phyloP scores from a whole-genome alignment of 2,113 vertebrate species.

The Prionailurus viverrinus region DNA sequence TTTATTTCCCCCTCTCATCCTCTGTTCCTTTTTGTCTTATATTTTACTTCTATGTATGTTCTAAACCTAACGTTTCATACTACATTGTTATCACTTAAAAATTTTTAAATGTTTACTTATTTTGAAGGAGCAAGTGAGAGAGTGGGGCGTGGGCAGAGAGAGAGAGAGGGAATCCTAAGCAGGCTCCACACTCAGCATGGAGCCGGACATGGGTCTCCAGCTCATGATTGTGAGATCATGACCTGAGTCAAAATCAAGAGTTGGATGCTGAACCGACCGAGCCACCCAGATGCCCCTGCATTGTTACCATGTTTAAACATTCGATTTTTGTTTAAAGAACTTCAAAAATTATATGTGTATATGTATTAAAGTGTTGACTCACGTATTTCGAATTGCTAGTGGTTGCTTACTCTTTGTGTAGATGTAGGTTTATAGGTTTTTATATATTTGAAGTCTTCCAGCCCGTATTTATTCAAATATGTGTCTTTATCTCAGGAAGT shows the following conservation, averaged over 20 bases:
- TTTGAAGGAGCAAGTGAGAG: too few relatives aligned
- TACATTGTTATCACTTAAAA: too few relatives aligned
- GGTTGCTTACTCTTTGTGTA: background rate
- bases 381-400: background rate
- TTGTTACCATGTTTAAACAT: background rate
- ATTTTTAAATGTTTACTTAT: too few relatives aligned
- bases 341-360: background rate
- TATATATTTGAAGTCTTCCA: background rate
- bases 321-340: background rate
- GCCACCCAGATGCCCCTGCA: background rate
- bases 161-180: too few relatives aligned
- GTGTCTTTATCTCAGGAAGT: background rate
- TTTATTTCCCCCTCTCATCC: background rate
- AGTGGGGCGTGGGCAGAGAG: too few relatives aligned
- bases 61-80: too few relatives aligned
- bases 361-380: background rate
- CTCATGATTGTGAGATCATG: too few relatives aligned
- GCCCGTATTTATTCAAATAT: background rate
- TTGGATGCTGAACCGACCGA: too few relatives aligned
- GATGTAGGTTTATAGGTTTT: background rate
- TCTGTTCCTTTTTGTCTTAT: background rate
- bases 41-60: too few relatives aligned
- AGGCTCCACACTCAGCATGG: too few relatives aligned
- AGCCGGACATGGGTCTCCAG: too few relatives aligned
- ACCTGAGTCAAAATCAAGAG: too few relatives aligned